Conservation (phyloP, 2,888 invertebrate genomes). For the Smittia aterrima region DNA sequence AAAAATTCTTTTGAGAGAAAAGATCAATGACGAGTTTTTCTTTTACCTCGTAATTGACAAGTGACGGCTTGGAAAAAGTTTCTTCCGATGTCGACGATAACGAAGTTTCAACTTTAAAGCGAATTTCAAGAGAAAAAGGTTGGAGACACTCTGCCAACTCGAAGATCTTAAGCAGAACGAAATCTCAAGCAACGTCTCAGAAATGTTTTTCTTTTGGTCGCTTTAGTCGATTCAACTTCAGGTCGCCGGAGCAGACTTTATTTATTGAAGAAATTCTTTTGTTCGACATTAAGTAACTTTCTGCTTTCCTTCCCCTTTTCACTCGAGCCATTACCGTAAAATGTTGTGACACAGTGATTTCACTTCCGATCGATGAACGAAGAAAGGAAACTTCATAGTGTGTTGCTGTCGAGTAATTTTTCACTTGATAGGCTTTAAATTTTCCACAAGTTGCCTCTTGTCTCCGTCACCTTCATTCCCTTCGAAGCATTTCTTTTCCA, state of each 20-base stretch:
- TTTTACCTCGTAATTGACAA: background rate
- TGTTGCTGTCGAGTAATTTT: slow-evolving; percentile 22
- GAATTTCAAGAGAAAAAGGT: background rate
- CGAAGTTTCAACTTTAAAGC: background rate
- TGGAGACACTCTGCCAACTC: background rate
- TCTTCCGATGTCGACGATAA: background rate
- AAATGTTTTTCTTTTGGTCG: slow-evolving; percentile 7
- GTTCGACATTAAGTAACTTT: slow-evolving; percentile 26
- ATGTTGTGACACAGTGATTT: slow-evolving; percentile 24
- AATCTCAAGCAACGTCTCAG: background rate
- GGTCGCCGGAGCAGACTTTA: slow-evolving; percentile 9
- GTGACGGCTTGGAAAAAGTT: background rate
- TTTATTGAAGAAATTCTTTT: slow-evolving; percentile 32
- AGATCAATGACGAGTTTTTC: background rate
- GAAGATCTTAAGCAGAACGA: no score
- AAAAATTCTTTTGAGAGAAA: background rate
- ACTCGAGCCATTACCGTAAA: background rate
- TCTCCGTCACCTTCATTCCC: background rate
- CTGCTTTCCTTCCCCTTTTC: background rate
- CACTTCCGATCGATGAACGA: background rate
- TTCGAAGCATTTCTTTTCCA: background rate
- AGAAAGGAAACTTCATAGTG: background rate
- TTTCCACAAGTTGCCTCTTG: slow-evolving; percentile 32
- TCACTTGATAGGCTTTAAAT: slow-evolving; percentile 41
- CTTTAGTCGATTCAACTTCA: background rate